Base-by-base conservation (phyloP, 2,888 invertebrate genomes). In the Lysandra coridon region DNA sequence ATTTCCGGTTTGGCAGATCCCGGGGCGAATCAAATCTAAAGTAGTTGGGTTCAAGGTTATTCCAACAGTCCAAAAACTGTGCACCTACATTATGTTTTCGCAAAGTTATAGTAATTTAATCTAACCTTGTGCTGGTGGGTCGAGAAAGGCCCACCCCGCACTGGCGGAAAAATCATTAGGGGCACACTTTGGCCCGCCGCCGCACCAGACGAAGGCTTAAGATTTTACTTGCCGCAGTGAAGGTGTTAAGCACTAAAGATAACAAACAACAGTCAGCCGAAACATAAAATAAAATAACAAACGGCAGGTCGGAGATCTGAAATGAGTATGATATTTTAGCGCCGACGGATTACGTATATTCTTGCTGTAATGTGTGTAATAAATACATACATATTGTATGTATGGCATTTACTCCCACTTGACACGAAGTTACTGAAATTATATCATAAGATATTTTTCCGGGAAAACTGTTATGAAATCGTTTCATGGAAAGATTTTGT, bases 271-370 rank as follows among this genome's bases (percentile, higher is more conserved):
- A 17, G 73, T 75, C 40, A 49, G 23, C 74, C 49, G n/a, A 44
- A 40, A 53, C 53, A 75, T 75, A 75, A 75, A 75, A 75, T 75
- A 75, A 23, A 75, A 75, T 53, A 75, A 75, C 49, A 75, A 53
- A 75, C 49, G 53, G 53, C 30, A 23, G 23, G 75, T 14, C 23
- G 75, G 75, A 75, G 49, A 53, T 75, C 30, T 49, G 23, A 75
- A 75, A 75, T 53, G 75, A 49, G 75, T 75, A 23, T 75, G 33
- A 75, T 75, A 44, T 75, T 75, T 75, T 75, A 75, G 49, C 75
- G 49, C 75, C 53, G 30, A 49, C 53, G 75, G 75, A 75, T 49
- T 49, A 75, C 23, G 75, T 75, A 49, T 75, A 14, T 75, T 30
- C 49, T 74, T 75, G 14, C 33, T 75, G 44, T 74, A 44, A 74